These are phyloP conservation scores for Porites australiensis DNA, from an alignment of 64 coral and sea anemone species.

Conservation along the genomic window DNA sequence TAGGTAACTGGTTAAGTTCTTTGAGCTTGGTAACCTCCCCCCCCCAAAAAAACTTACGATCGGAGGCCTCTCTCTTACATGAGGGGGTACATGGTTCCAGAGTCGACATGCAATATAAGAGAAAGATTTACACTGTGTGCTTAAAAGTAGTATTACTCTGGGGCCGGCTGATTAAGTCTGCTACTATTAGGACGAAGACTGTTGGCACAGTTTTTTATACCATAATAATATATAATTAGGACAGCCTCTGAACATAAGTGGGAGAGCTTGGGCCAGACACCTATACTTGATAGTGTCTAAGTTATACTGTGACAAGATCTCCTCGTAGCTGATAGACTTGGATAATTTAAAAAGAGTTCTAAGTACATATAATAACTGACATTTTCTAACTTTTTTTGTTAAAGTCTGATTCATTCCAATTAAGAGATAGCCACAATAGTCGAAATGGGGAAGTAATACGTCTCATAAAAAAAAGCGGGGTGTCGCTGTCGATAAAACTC, in stretches of 20 bases:
- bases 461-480: neutral
- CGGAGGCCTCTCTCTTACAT: neutral
- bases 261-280: neutral
- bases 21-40: neutral
- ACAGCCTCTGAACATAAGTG: neutral
- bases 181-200: neutral
- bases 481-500: constrained; percentile 14
- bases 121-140: neutral
- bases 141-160: neutral
- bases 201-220: neutral
- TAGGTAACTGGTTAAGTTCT: neutral
- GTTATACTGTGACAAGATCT: constrained; percentile 25
- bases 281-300: neutral
- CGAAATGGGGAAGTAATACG: neutral
- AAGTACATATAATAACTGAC: neutral
- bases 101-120: neutral
- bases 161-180: neutral
- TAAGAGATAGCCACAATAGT: constrained; percentile 8
- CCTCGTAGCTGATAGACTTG: neutral
- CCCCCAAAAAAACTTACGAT: neutral
- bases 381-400: neutral
- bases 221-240: neutral
- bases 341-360: neutral
- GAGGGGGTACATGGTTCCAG: too few species aligned
- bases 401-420: neutral